Evolutionary conservation across 2,113 vertebrate species (phyloP).

Genomic region (Jaculus jaculus): DNA sequence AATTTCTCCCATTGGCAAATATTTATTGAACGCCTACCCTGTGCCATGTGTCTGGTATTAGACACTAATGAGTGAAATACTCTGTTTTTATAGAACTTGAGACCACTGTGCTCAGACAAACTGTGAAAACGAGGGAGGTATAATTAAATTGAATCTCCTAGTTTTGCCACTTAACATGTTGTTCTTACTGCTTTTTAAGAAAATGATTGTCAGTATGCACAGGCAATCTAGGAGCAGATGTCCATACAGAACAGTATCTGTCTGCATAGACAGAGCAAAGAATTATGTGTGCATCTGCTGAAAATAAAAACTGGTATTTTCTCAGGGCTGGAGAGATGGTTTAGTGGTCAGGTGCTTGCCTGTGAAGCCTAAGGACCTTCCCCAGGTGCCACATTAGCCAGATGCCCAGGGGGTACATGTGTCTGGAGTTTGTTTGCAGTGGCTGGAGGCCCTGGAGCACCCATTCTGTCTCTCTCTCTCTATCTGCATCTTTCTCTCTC

Average conservation of each 20-base stretch:
- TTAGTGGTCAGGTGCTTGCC: too few species aligned
- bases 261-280: too few species aligned
- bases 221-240: background rate
- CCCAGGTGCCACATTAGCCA: too few species aligned
- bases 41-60: background rate
- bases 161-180: conserved; percentile 35
- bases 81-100: background rate
- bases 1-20: conserved; percentile 32
- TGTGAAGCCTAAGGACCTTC: too few species aligned
- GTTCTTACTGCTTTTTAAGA: background rate
- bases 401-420: too few species aligned
- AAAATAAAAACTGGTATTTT: too few species aligned
- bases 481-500: too few species aligned
- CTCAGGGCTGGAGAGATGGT: too few species aligned
- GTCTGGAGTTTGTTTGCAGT: too few species aligned
- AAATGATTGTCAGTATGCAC: background rate
- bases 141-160: conserved; percentile 6
- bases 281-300: too few species aligned
- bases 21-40: conserved; percentile 46
- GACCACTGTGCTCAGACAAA: background rate
- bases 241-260: conserved; percentile 6
- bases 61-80: background rate
- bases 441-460: too few species aligned
- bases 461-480: too few species aligned
- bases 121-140: background rate